A percentile compares a stretch with the other conserved stretches of the same genome.
Evolutionary conservation across 2,797 vertebrate species (phyloP).

Genomic region (Aeoliscus strigatus): DNA sequence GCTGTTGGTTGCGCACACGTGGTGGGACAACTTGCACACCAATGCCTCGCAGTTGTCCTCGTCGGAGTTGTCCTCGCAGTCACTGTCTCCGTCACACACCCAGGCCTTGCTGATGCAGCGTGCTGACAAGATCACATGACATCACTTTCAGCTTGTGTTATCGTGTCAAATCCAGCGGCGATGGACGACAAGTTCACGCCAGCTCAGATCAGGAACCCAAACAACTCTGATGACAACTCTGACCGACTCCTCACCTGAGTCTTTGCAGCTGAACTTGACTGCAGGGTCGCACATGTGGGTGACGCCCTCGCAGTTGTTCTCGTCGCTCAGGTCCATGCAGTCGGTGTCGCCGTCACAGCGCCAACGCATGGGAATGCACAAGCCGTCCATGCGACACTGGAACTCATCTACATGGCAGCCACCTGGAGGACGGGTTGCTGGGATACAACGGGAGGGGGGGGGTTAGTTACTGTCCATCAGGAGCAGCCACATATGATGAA

Average conservation of each 20-base stretch:
- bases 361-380: constrained; percentile 95
- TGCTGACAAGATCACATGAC: constrained; percentile 58
- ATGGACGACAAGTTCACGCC: no score
- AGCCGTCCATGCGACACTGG: constrained; percentile 90
- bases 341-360: constrained; percentile 93
- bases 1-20: constrained; percentile 87
- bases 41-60: constrained; percentile 94
- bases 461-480: background rate
- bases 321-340: constrained; percentile 95
- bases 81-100: constrained; percentile 94
- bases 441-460: background rate
- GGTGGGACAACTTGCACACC: constrained; percentile 92
- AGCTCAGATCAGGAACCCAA: no score
- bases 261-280: constrained; percentile 93
- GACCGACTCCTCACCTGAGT: constrained; percentile 79
- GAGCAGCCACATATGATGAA: no score
- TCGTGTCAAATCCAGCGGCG: no score
- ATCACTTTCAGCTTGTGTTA: no score
- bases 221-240: no score
- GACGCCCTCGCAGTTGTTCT: constrained; percentile 94
- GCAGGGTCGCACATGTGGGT: constrained; percentile 94
- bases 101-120: constrained; percentile 97
- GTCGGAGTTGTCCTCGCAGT: constrained; percentile 95
- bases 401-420: constrained; percentile 94
- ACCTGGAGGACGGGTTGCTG: constrained; percentile 91